Percentiles rank a stretch among this genome's conserved stretches.
Evolutionary conservation across 2,113 vertebrate genomes (phyloP).

Genomic region (Indicator maculatus): DNA sequence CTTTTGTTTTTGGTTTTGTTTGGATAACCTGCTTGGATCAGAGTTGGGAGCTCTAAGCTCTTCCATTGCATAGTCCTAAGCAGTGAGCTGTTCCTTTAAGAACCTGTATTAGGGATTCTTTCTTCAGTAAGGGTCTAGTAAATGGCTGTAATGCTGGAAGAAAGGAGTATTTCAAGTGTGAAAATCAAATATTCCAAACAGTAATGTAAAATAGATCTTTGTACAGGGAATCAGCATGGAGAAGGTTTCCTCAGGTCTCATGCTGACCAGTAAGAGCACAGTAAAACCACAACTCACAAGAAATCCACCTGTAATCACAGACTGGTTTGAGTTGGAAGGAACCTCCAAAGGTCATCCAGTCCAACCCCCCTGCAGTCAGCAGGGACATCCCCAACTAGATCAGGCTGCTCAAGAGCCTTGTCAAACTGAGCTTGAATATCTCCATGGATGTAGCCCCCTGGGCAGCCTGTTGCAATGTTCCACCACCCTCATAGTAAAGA

Average conservation of each 20-base stretch:
- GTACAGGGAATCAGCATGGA: neutral
- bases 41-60: too few species aligned
- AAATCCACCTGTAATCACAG: neutral
- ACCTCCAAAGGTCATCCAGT: too few species aligned
- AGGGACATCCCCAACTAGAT: too few species aligned
- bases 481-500: too few species aligned
- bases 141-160: neutral
- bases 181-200: neutral
- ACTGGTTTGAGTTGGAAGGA: too few species aligned
- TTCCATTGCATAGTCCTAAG: neutral
- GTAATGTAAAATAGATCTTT: neutral
- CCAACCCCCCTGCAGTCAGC: too few species aligned
- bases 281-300: neutral
- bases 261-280: neutral
- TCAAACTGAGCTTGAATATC: too few species aligned
- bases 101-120: neutral
- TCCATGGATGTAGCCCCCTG: too few species aligned
- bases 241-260: neutral
- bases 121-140: neutral
- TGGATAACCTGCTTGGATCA: neutral
- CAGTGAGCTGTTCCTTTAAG: neutral
- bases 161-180: neutral
- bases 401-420: too few species aligned
- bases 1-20: neutral
- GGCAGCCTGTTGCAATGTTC: too few species aligned